Evolutionary conservation across 2,113 vertebrate genomes (phyloP), one percentile per base, ranked within the genome.

Genomic region (Polypterus senegalus): DNA sequence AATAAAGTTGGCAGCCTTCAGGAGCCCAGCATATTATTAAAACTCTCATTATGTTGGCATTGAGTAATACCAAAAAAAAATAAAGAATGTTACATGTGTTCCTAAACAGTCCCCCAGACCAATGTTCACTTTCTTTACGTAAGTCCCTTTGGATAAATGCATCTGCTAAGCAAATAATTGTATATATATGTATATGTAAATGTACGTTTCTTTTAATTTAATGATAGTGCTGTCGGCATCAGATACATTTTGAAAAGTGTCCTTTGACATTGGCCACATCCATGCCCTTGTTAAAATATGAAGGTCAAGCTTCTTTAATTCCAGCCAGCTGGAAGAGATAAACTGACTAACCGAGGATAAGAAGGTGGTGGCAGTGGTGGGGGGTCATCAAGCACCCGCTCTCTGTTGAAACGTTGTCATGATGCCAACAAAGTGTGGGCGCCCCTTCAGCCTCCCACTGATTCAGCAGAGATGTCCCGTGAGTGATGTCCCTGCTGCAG

Each of bases 401-500:
- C 56, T 45, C 43, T 58, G 56, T 8, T 45, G 43, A 58, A 7
- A 43, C 4, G 46, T 7, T 44, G 9, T 44, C 7, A 27, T 44
- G 56, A 9, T 5, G 27, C 56, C 27, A 57, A 44, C 3, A 57
- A 44, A 9, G 27, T 7, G 4, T 57, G 11, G 27, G 56, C 27
- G 3, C 7, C 51, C 51, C 7, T 52, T 52, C 51, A 3, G 51
- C 10, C 10, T 27, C 27, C 27, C 3, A 52, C 51, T 52, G 51
- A 4, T 52, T 52, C 51, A 52, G 51, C 56, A 43, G 9, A 11
- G 27, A 57, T 5, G n/a, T 44, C 2, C 7, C 7, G n/a, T 44
- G 3, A 27, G 7, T 52, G 3, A 52, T 52, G 51, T 52, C 51
- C 10, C 51, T 52, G 51, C 7, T 52, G 62, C 70, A 72, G 57